These are phyloP conservation scores for Platycheirus albimanus DNA, from an alignment of 2,888 invertebrate species.

Conservation along the genomic window DNA sequence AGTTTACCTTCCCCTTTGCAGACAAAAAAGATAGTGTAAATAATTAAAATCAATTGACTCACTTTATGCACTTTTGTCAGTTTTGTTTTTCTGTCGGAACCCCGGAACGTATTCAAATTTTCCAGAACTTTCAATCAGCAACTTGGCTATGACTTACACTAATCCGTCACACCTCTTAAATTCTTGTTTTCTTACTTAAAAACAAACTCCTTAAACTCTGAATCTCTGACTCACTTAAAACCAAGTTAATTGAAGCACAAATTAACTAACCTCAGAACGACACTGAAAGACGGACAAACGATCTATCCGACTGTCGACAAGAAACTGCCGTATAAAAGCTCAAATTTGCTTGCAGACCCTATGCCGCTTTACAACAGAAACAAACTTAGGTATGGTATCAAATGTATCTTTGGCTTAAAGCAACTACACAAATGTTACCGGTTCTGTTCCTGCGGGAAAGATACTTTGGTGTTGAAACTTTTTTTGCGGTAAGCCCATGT, in stretches of 20 bases:
- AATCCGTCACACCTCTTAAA: not conserved
- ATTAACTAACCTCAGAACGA: not conserved
- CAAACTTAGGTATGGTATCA: no score
- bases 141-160: not conserved
- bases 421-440: no score
- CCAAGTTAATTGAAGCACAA: not conserved
- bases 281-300: slow-evolving; percentile 12
- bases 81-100: no score
- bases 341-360: not conserved
- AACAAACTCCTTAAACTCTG: not conserved
- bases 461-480: no score
- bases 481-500: no score
- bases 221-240: not conserved
- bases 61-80: not conserved
- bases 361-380: no score
- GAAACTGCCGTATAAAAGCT: slow-evolving; percentile 42
- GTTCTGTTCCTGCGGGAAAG: no score
- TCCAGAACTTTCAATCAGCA: not conserved
- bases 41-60: slow-evolving; percentile 61
- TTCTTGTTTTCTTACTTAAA: not conserved
- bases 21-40: not conserved
- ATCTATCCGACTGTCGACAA: slow-evolving; percentile 45
- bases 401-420: no score
- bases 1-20: not conserved
- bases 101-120: not conserved